Base-by-base conservation (phyloP, 2,888 invertebrate species). In the Netelia inedita region DNA sequence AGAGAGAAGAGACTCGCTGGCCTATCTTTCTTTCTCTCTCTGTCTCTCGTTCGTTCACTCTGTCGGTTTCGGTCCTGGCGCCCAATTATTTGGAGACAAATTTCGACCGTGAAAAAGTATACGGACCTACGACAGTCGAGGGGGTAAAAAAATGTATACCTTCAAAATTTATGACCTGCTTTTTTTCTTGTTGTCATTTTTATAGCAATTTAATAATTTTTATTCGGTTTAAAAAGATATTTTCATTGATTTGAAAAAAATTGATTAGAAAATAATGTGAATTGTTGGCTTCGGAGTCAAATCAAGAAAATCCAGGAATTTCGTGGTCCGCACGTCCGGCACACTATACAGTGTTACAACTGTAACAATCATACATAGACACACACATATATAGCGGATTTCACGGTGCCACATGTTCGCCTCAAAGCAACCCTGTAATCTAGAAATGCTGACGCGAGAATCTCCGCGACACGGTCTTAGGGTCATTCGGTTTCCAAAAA, bases 31-130 rank as follows among this genome's bases (percentile, higher is more conserved):
- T 57, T 6, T 53, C 53, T 53, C 14, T 53, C 53, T 53, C 11
- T 50, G 14, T 50, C 68, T 57, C 14, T 41, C 19, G 86, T 85
- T 86, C 23, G n/a, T 92, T 69, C 35, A 43, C 50, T 76, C 73
- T 66, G 41, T 71, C 57, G 86, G 85, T 87, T 87, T 87, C 28
- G 89, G 89, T 89, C 88, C 90, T 88, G 6, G 50, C 21, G 89
- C 89, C 91, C 92, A 92, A 93, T 93, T 93, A 92, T 91, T 91
- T 90, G 93, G 91, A 86, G 93, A 93, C 93, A 93, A 93, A 91
- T 89, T 88, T 88, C 89, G 89, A 79, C 83, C 83, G 85, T 74
- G 72, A 66, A 83, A 78, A 88, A 80, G 71, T 82, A 63, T 50
- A 63, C 28, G 28, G 66, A 66, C 46, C 68, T 16, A 53, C 59